Percentiles rank a stretch among this genome's conserved stretches.
These are phyloP conservation scores for Dynastes hyllus DNA, from an alignment of 2,888 invertebrate species.

Conservation along the genomic window DNA sequence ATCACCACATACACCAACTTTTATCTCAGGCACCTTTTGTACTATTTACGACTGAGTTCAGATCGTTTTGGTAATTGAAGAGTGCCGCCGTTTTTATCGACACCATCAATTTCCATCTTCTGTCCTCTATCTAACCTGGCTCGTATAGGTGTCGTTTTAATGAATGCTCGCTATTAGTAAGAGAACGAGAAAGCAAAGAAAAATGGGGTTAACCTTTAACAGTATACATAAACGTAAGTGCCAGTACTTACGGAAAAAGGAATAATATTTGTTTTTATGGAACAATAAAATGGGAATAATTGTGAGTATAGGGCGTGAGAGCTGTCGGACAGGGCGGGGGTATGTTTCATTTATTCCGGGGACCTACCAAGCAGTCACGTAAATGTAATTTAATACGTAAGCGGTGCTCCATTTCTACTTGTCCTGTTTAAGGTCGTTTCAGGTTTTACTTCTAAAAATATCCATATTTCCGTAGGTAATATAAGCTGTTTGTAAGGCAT, in stretches of 20 bases:
- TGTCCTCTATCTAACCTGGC: conserved; percentile 13
- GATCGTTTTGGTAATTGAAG: conserved; percentile 40
- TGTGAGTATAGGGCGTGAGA: conserved; percentile 28
- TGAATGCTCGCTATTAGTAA: conserved; percentile 2
- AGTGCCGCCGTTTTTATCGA: conserved; percentile 41
- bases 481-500: not conserved
- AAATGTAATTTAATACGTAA: conserved; percentile 31
- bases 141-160: conserved; percentile 19
- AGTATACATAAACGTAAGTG: conserved; percentile 27
- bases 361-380: conserved; percentile 35
- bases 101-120: conserved; percentile 31
- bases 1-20: conserved; percentile 20
- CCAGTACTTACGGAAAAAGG: conserved; percentile 36
- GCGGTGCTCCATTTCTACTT: conserved; percentile 26
- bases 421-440: conserved; percentile 19
- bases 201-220: conserved; percentile 33
- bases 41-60: conserved; percentile 36
- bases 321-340: conserved; percentile 7
- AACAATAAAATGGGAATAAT: conserved; percentile 36
- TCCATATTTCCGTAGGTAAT: conserved; percentile 3
- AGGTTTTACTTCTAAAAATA: conserved; percentile 29
- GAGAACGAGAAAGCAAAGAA: conserved; percentile 22
- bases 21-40: conserved; percentile 34
- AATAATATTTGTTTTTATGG: conserved; percentile 39
- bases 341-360: conserved; percentile 23